Base-by-base conservation (phyloP, 2,888 invertebrate genomes). In the Lathronympha strigana region DNA sequence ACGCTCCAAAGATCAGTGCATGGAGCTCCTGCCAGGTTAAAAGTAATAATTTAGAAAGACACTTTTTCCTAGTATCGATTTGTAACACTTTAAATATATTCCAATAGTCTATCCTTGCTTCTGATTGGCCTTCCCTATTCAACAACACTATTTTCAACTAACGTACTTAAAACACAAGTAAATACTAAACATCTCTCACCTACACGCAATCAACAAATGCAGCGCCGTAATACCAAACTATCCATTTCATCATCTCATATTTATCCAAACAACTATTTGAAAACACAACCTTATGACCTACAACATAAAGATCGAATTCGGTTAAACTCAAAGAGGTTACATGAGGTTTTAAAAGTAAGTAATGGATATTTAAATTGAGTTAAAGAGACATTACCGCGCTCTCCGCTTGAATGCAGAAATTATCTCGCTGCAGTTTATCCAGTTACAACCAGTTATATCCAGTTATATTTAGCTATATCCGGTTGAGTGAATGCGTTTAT, bases 321-420 rank as follows among this genome's bases (percentile, higher is more conserved):
- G 40, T 43, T 6, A 8, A 40, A 0, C 11, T 43, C 4, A 21
- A 9, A 23, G 17, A 4, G 8, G 25, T 11, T 6, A 54, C 38
- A 40, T 15, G 54, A 54, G 66, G 60, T 58, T 63, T 17, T 72
- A 70, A 75, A 73, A 73, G 40, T 17, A 75, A 76, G 74, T 69
- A 71, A 68, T 74, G 73, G 73, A 74, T 76, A 77, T 73, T 76
- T 75, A 79, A 78, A 80, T 77, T 63, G 73, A 77, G 76, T 80
- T 74, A 75, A 70, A 71, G 69, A 69, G 73, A 70, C 71, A 72
- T 73, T 63, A 63, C 57, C 15, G 63, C 51, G 55, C 71, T 61
- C 69, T 63, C 69, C 72, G 66, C 76, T 69, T 76, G 74, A 72
- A 68, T 72, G 74, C 72, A 72, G 71, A 76, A 76, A 77, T 74